Evolutionary conservation across 1,140 invertebrate genomes (phyloP), one percentile per base, ranked within the genome.

Genomic region (Aphelenchoides besseyi): DNA sequence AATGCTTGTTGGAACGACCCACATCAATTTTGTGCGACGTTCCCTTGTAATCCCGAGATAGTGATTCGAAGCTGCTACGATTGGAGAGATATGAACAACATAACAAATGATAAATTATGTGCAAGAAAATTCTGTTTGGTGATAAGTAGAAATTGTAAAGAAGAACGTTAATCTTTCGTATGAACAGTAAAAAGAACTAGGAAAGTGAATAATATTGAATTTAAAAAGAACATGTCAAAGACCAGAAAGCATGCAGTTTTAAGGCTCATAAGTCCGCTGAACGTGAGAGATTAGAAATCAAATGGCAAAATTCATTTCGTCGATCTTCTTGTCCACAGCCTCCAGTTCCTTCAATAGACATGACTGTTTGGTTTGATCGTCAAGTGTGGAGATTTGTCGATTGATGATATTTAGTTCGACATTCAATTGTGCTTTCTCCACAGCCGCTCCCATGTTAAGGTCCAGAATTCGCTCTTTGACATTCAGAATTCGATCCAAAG

Each of bases 381-480:
- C 76, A 12, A 77, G 68, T 55, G 76, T 54, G 29, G 59, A 48
- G 48, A 77, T 80, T 69, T 79, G 77, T 35, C 77, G 72, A 37
- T 69, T 75, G 28, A 76, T 70, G 54, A 75, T 75, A 33, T 75
- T 77, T 18, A 75, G 68, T 48, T 75, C 74, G 18, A 77, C 64
- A 52, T 77, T 74, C 18, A 77, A 68, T 36, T 77, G 76, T 62
- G 70, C 73, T 59, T 77, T 77, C 54, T 77, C 76, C 0, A 79
- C 76, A 2, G 74, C 72, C 77, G 1, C 71, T 52, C 3, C 73
- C 52, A 59, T 69, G 18, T 77, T 64, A 5, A 78, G 76, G 55
- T 81, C 79, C 35, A 66, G 70, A n/a, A 81, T 75, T 29, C 76
- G 69, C 53, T 83, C 81, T 37, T 78, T 80, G 8, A 81, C 78